A percentile compares a stretch with the other conserved stretches of the same genome.
These are phyloP conservation scores for Zelleria hepariella DNA, from an alignment of 2,888 invertebrate species.

Conservation along the genomic window DNA sequence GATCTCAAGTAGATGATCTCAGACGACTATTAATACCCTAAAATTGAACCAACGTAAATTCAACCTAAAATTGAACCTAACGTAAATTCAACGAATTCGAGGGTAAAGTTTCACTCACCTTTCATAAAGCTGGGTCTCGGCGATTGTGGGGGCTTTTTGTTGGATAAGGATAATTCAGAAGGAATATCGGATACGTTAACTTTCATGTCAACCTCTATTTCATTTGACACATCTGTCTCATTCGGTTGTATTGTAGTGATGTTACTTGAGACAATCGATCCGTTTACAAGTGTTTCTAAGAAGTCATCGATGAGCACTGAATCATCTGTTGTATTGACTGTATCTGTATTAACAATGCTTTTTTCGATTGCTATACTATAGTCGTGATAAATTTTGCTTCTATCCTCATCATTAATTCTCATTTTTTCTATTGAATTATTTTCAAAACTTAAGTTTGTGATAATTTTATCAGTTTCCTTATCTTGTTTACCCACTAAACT, in stretches of 20 bases:
- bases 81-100: no score
- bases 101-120: constrained; percentile 2
- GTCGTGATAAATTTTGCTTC: constrained; percentile 51
- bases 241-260: neutral
- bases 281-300: neutral
- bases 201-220: neutral
- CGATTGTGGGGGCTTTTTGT: neutral
- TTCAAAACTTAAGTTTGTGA: constrained; percentile 14
- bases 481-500: neutral
- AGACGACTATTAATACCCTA: no score
- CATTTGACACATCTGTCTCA: neutral
- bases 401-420: constrained; percentile 46
- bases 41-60: no score
- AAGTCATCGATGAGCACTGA: neutral
- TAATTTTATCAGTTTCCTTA: constrained; percentile 6
- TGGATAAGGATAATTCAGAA: neutral
- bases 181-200: neutral
- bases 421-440: constrained; percentile 49
- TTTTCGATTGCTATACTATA: constrained; percentile 53
- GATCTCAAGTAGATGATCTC: no score
- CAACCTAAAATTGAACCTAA: no score
- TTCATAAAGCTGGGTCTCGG: neutral
- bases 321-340: neutral
- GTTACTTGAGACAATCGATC: neutral
- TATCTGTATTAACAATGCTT: constrained; percentile 16